Percentiles rank a stretch among this genome's conserved stretches.
These are phyloP conservation scores for Pungitius pungitius DNA, from an alignment of 2,113 vertebrate species.

Conservation along the genomic window DNA sequence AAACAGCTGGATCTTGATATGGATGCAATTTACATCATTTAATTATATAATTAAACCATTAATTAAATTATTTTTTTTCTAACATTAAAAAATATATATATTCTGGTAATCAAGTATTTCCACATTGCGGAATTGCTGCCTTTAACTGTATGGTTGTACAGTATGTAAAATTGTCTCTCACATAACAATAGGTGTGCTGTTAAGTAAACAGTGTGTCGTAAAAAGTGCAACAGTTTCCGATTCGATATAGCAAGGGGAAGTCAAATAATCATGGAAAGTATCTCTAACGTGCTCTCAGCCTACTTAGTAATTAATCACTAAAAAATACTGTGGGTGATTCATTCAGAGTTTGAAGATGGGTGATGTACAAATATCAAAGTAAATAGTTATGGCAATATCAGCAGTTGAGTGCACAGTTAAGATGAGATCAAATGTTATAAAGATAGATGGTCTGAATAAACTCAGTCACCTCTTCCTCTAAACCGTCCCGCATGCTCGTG, in stretches of 20 bases:
- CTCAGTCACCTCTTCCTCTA: conserved; percentile 13
- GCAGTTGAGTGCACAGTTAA: conserved; percentile 14
- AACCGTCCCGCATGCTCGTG: conserved; percentile 19
- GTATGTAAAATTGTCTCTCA: neutral
- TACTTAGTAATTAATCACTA: neutral
- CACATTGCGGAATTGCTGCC: neutral
- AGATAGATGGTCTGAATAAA: neutral
- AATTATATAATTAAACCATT: neutral
- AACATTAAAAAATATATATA: neutral
- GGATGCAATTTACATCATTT: neutral
- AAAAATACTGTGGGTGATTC: neutral
- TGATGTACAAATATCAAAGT: conserved; percentile 1
- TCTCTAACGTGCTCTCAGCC: neutral
- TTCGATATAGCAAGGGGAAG: neutral
- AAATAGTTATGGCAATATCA: conserved; percentile 7
- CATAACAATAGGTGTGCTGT: neutral
- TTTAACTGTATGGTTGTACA: neutral
- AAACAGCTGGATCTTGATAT: neutral
- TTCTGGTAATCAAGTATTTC: neutral
- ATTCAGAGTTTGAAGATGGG: neutral
- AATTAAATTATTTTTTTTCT: neutral
- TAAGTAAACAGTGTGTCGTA: neutral
- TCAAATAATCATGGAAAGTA: too few relatives aligned
- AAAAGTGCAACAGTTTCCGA: neutral
- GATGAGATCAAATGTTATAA: conserved; percentile 27